A percentile compares a stretch with the other conserved stretches of the same genome.
These are phyloP conservation scores for Nannospalax galili DNA, from an alignment of 2,113 vertebrate species.

Conservation along the genomic window DNA sequence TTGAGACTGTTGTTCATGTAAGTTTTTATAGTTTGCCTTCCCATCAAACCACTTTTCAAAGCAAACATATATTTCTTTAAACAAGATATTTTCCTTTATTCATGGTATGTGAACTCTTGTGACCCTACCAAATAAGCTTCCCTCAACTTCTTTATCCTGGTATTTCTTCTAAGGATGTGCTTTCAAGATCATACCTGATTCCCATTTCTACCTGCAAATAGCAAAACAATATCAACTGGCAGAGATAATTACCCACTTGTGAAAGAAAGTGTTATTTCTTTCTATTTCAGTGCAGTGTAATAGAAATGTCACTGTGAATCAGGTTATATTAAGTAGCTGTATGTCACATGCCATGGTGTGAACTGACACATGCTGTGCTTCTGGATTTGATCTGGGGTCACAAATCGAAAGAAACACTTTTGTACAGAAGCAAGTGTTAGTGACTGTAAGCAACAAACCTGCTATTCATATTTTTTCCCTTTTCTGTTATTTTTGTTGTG, in stretches of 20 bases:
- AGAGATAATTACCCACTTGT: constrained; percentile 86
- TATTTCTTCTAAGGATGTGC: constrained; percentile 76
- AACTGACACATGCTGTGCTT: constrained; percentile 86
- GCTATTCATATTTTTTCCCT: constrained; percentile 4
- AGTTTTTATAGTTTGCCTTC: constrained; percentile 18
- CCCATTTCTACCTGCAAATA: constrained; percentile 85
- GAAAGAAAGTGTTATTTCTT: constrained; percentile 83
- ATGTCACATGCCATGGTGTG: constrained; percentile 83
- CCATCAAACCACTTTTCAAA: constrained; percentile 35
- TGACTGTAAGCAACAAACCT: constrained; percentile 65
- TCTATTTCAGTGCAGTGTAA: constrained; percentile 76
- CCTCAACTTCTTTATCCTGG: constrained; percentile 58
- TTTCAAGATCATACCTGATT: constrained; percentile 82
- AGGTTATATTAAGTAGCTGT: constrained; percentile 84
- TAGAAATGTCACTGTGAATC: constrained; percentile 83
- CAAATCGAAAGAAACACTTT: constrained; percentile 82
- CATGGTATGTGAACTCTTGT: constrained; percentile 43
- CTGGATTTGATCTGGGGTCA: constrained; percentile 83
- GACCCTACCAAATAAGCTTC: constrained; percentile 73
- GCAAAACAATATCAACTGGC: constrained; percentile 83
- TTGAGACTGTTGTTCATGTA: constrained; percentile 19
- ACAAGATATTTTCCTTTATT: constrained; percentile 74
- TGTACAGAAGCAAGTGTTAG: constrained; percentile 74
- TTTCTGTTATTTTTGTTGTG: background rate
- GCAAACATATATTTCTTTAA: constrained; percentile 69